Base-by-base conservation (phyloP, 2,797 vertebrate species). In the Taeniopygia guttata region DNA sequence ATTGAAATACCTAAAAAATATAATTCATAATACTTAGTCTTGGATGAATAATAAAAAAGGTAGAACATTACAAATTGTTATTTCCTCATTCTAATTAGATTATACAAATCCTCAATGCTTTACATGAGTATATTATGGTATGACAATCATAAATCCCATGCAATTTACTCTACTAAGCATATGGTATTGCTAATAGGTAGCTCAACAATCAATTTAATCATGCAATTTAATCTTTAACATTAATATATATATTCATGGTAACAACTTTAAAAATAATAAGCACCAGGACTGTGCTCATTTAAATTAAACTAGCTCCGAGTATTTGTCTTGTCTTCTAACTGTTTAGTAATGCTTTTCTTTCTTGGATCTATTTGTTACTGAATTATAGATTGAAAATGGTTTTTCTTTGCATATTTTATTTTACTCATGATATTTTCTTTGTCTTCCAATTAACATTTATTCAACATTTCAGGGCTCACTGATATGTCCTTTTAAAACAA, bases 381-480 rank as follows among this genome's bases (percentile, higher is more conserved):
- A 20, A n/a, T 63, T 72, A 36, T 52, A 83, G 38, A 38, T 16
- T 46, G 42, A 79, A 75, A 77, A 27, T n/a, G 9, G 4, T 49
- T 67, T 75, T 68, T 52, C 55, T 40, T 68, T 70, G 34, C 66
- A 5, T 89, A 18, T 76, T 54, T 95, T 90, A 30, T 46, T 92
- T 96, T 84, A 76, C 29, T 91, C 34, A 23, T 83, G 51, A 30
- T 96, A 90, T 94, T 92, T 96, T 91, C 62, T 76, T 91, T 96
- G 87, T 79, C 76, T 95, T 88, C 76, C 80, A 94, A 94, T 96
- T 96, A 96, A 94, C 85, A 96, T 95, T 94, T 96, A 91, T 92
- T 93, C 80, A 96, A 60, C 76, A 84, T 84, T 81, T 90, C 73
- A 77, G 52, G 42, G 12, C 76, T 84, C 74, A 36, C 55, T 91